Conservation (phyloP, 2,113 vertebrate species). For the Strix aluco region DNA sequence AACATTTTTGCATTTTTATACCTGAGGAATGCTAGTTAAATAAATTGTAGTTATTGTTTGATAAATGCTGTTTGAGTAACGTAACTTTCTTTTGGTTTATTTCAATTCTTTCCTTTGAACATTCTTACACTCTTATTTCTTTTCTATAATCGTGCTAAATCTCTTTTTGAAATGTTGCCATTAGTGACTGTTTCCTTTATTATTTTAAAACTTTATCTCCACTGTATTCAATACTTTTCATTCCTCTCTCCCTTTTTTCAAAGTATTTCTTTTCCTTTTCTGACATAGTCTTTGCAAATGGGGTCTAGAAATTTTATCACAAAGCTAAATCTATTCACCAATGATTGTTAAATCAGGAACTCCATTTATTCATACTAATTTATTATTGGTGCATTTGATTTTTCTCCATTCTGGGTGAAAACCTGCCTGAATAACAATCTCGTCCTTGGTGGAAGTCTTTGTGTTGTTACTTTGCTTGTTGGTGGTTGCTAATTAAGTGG, state of each 20-base stretch:
- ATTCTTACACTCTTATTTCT: background rate
- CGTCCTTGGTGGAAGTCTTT: background rate
- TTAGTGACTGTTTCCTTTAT: background rate
- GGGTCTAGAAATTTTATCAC: background rate
- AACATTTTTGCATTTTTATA: background rate
- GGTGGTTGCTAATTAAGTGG: background rate
- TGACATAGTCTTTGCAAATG: background rate
- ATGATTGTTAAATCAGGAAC: background rate
- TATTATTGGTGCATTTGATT: background rate
- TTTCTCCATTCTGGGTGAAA: background rate
- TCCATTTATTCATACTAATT: background rate
- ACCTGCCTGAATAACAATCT: background rate
- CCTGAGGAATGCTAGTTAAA: background rate
- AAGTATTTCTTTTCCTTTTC: background rate
- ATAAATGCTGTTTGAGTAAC: background rate
- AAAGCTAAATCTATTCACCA: background rate
- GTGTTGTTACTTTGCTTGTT: background rate
- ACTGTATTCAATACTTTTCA: background rate
- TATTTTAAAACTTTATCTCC: background rate
- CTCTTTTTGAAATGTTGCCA: background rate
- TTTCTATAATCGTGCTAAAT: background rate
- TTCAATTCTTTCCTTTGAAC: background rate
- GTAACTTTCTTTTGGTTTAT: background rate
- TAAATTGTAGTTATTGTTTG: background rate
- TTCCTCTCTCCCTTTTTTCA: background rate